These are phyloP conservation scores for Cariama cristata DNA, from an alignment of 2,113 vertebrate species.

Conservation along the genomic window DNA sequence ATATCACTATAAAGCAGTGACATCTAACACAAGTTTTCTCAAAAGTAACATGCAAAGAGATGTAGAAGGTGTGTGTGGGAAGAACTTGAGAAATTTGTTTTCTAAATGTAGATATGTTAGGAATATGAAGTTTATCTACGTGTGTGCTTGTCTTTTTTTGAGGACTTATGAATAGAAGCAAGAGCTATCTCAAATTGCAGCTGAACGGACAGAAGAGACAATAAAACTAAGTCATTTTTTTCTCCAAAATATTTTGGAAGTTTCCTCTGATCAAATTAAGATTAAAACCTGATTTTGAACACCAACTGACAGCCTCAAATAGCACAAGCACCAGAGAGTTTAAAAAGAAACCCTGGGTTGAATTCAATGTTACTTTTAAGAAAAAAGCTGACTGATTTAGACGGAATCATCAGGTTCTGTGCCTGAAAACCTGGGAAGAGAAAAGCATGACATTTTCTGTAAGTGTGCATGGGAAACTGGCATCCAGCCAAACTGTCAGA, in stretches of 20 bases:
- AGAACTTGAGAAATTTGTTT: background rate
- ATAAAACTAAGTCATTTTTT: background rate
- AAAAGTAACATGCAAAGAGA: background rate
- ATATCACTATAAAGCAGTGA: background rate
- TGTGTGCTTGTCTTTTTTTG: background rate
- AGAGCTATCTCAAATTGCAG: background rate
- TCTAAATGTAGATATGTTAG: background rate
- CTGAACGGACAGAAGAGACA: background rate
- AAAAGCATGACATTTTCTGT: background rate
- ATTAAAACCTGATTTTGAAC: background rate
- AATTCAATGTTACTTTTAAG: background rate
- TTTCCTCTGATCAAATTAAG: background rate
- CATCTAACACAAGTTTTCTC: background rate
- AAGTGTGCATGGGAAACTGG: background rate
- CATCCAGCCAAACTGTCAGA: background rate
- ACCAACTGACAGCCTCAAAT: background rate
- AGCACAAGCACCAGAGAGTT: background rate
- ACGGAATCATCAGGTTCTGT: background rate
- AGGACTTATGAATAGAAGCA: background rate
- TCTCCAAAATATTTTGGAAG: background rate
- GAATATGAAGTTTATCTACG: background rate
- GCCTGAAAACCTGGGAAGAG: background rate
- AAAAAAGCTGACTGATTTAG: background rate
- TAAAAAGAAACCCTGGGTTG: background rate
- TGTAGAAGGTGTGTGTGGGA: background rate